Conservation (phyloP, 1,140 invertebrate species). For the Cherax quadricarinatus region DNA sequence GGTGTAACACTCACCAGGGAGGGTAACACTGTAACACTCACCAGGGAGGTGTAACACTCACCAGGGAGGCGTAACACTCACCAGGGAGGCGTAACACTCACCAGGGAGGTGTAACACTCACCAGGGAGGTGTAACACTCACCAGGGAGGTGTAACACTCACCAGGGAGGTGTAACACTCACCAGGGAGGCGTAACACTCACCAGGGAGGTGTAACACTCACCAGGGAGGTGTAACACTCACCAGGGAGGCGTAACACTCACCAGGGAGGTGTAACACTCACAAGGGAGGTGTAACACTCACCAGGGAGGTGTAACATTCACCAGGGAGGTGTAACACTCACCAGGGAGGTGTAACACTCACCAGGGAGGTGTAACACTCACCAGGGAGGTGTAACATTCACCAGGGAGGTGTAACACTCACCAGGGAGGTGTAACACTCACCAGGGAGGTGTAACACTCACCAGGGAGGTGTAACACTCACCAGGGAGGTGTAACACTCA, state of each 20-base stretch:
- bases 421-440: conserved; percentile 92
- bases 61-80: too few species aligned
- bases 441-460: too few species aligned
- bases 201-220: conserved; percentile 75
- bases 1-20: too few species aligned
- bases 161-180: conserved; percentile 75
- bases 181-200: conserved; percentile 81
- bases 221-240: conserved; percentile 92
- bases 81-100: too few species aligned
- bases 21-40: conserved; percentile 75
- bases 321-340: too few species aligned
- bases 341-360: conserved; percentile 75
- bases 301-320: conserved; percentile 93
- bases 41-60: conserved; percentile 92
- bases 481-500: conserved; percentile 92
- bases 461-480: conserved; percentile 75
- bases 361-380: conserved; percentile 92
- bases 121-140: conserved; percentile 92
- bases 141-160: too few species aligned
- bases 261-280: too few species aligned
- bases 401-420: conserved; percentile 75
- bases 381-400: too few species aligned
- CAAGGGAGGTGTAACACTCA: conserved; percentile 75
- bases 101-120: conserved; percentile 75
- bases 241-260: too few species aligned